phyloP scores from a whole-genome alignment of 2,113 vertebrate species.

The Semicossyphus pulcher region DNA sequence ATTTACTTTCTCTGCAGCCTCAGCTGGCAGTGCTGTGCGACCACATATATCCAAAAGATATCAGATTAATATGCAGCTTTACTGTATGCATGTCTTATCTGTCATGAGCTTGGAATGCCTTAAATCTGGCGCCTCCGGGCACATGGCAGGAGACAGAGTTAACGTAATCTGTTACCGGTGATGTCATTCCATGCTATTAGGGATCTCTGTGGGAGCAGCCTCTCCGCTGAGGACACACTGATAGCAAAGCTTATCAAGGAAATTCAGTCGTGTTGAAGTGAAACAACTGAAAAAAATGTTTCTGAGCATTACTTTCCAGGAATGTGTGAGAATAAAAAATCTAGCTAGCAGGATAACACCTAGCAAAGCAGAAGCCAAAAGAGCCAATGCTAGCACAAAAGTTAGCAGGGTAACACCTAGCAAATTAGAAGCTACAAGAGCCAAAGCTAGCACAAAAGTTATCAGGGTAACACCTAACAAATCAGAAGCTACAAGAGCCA shows the following conservation, averaged over 20 bases:
- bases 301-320: not conserved
- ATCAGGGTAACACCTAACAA: not conserved
- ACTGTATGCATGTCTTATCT: constrained; percentile 14
- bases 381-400: too few species aligned
- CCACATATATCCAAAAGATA: constrained; percentile 14
- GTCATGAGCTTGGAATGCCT: constrained; percentile 47
- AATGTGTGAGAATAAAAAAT: not conserved
- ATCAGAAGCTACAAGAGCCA: not conserved
- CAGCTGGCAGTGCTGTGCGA: not conserved
- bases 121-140: constrained; percentile 12
- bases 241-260: constrained; percentile 8
- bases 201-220: constrained; percentile 2
- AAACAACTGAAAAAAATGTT: not conserved
- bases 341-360: too few species aligned
- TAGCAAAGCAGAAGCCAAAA: too few species aligned
- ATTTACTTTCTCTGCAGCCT: constrained; percentile 5
- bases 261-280: not conserved
- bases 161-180: constrained; percentile 45
- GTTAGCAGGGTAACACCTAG: too few species aligned
- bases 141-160: constrained; percentile 38
- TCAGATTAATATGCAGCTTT: constrained; percentile 14
- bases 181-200: constrained; percentile 40
- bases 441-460: too few species aligned
- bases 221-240: not conserved
- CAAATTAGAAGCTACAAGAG: too few species aligned